Base-by-base conservation (phyloP, 2,888 invertebrate genomes). In the Nezara viridula region DNA sequence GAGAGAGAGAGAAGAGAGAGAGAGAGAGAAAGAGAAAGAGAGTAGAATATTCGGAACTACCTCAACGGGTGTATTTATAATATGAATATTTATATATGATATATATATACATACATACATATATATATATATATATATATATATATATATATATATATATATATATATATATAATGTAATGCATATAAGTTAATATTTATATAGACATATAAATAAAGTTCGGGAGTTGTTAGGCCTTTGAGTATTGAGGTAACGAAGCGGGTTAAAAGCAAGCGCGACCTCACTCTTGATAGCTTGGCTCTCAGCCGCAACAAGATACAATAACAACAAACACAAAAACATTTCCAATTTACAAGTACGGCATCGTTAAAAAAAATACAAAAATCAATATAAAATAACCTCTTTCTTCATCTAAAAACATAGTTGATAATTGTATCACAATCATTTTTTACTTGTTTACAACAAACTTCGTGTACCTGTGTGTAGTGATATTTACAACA, bases 361-460 rank as follows among this genome's bases (percentile, higher is more conserved):
- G 90, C 90, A 90, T 88, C 90, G 88, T 89, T 90, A 90, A 90
- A 90, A 91, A 90, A 91, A 91, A 90, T 90, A 90, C 90, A 91
- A 91, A 90, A 90, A 91, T 90, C 89, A 91, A 91, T 91, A 90
- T 90, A 91, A 90, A 91, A 90, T 90, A 91, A 90, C 90, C 88
- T 90, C 88, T 90, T 89, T 90, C 88, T 90, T 89, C 88, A 91
- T 90, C 89, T 90, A 90, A 90, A 90, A 91, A 91, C 91, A 90
- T 90, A 91, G 90, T 91, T 90, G 91, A 90, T 91, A 91, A 91
- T 91, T 91, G 91, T 91, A 91, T 91, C 91, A 91, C 91, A 91
- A 91, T 91, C 91, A 91, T 90, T 90, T 91, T 90, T 90, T 91
- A 90, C 89, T 90, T 90, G 90, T 91, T 90, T 91, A 90, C 90